Evolutionary conservation across 1,140 invertebrate species (phyloP).

Genomic region (Conopomorpha cramerella): DNA sequence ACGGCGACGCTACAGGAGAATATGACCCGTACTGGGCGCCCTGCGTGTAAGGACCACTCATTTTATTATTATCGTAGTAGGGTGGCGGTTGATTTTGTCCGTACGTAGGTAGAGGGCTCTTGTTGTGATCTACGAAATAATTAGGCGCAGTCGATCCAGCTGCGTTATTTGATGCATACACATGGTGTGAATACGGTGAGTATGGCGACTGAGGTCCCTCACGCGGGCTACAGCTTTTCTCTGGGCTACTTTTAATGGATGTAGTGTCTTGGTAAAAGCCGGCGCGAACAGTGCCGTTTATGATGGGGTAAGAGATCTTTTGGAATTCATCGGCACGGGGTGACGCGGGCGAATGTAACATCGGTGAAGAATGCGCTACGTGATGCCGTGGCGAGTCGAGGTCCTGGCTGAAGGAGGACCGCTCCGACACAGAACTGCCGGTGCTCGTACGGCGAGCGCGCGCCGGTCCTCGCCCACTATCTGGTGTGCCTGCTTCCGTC

Average conservation of each 20-base stretch:
- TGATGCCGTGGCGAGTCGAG: constrained; percentile 70
- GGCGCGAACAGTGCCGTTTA: constrained; percentile 74
- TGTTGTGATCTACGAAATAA: constrained; percentile 47
- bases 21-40: constrained; percentile 29
- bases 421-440: constrained; percentile 73
- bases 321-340: constrained; percentile 63
- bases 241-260: constrained; percentile 71
- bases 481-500: constrained; percentile 29
- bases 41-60: too few species aligned
- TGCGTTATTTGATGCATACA: constrained; percentile 61
- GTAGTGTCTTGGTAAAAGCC: constrained; percentile 81
- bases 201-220: constrained; percentile 65
- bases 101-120: constrained; percentile 47
- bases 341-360: constrained; percentile 65
- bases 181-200: constrained; percentile 66
- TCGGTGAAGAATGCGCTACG: constrained; percentile 68
- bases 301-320: constrained; percentile 67
- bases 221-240: constrained; percentile 71
- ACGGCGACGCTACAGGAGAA: constrained; percentile 23
- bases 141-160: constrained; percentile 36
- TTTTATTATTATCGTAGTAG: constrained; percentile 61
- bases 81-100: constrained; percentile 45
- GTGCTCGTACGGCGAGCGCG: constrained; percentile 70
- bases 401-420: constrained; percentile 76
- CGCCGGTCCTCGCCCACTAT: constrained; percentile 40